Percentiles rank a stretch among this genome's conserved stretches.
Conservation (phyloP, 2,888 invertebrate species). For the Pocota personata region DNA sequence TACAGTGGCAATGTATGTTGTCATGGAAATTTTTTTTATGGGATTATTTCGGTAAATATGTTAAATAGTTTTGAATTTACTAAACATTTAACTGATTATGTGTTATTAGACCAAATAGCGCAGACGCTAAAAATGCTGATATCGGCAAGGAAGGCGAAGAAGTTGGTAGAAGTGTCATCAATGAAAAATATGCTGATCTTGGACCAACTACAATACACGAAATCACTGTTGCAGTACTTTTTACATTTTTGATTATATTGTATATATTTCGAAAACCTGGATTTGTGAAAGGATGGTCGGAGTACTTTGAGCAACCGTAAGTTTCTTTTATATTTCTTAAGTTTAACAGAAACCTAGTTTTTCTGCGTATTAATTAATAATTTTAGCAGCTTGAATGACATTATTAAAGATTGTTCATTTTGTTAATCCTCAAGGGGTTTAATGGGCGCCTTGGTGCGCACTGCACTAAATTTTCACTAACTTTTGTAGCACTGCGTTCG, state of each 20-base stretch:
- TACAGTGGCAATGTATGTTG: slow-evolving; percentile 73
- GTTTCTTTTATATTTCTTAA: slow-evolving; percentile 7
- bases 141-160: slow-evolving; percentile 84
- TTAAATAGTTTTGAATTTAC: background rate
- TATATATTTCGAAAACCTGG: slow-evolving; percentile 94
- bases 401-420: no score
- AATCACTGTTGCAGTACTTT: slow-evolving; percentile 87
- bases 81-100: background rate
- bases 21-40: slow-evolving; percentile 77
- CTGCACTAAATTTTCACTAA: no score
- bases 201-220: slow-evolving; percentile 92
- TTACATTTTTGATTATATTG: slow-evolving; percentile 88
- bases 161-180: slow-evolving; percentile 87
- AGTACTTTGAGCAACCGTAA: slow-evolving; percentile 78
- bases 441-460: no score
- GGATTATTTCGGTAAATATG: slow-evolving; percentile 77
- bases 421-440: no score
- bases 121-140: slow-evolving; percentile 84
- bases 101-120: slow-evolving; percentile 85
- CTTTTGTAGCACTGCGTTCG: no score
- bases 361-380: no score
- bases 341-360: no score
- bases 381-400: no score
- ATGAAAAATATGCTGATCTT: slow-evolving; percentile 86
- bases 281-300: slow-evolving; percentile 92